Evolutionary conservation across 2,888 invertebrate species (phyloP).

Genomic region (Orthosia cruda): DNA sequence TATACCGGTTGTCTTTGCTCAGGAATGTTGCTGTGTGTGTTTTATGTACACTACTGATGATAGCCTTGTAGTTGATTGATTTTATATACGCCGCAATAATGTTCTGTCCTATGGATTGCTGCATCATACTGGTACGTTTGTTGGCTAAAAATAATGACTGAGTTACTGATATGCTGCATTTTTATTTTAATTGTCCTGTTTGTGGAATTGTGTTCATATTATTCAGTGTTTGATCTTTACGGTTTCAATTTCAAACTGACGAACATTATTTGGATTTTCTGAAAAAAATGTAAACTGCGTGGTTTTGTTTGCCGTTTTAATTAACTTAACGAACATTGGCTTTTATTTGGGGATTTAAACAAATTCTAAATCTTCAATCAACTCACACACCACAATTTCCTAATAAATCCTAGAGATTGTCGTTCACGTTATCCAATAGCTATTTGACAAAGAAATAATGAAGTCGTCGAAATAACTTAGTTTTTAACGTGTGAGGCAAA

Average conservation of each 20-base stretch:
- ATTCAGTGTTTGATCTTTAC: not conserved
- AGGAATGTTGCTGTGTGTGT: constrained; percentile 48
- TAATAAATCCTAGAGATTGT: constrained; percentile 31
- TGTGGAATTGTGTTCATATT: not conserved
- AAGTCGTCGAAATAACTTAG: constrained; percentile 57
- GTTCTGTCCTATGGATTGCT: constrained; percentile 7
- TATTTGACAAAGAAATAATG: constrained; percentile 63
- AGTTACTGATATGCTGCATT: constrained; percentile 26
- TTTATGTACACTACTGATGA: constrained; percentile 24
- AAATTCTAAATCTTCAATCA: constrained; percentile 11
- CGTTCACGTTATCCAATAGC: constrained; percentile 47
- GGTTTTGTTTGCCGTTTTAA: not conserved
- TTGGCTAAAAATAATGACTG: constrained; percentile 42
- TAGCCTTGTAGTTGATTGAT: constrained; percentile 22
- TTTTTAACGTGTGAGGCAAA: constrained; percentile 65
- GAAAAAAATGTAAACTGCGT: not conserved
- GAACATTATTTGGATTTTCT: not conserved
- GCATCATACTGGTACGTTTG: constrained; percentile 5
- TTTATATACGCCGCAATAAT: constrained; percentile 18
- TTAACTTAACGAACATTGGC: not conserved
- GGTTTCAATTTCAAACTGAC: no score
- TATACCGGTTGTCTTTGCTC: constrained; percentile 56
- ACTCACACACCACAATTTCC: constrained; percentile 20
- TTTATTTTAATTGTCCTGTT: constrained; percentile 54
- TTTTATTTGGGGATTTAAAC: not conserved